Evolutionary conservation across 2,113 vertebrate genomes (phyloP).

Genomic region (Neopipo cinnamomea): DNA sequence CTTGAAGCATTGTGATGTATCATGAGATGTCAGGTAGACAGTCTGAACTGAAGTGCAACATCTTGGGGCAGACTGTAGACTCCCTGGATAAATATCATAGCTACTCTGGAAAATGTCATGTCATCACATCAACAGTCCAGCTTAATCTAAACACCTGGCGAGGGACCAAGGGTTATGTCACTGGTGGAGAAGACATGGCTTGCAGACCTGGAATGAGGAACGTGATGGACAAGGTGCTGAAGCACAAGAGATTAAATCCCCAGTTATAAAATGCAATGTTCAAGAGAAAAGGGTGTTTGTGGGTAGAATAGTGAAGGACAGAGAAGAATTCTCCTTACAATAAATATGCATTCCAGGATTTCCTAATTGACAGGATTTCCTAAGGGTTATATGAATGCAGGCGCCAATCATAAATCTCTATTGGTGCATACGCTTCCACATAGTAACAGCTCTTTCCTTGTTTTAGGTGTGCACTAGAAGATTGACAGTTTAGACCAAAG

Average conservation of each 20-base stretch:
- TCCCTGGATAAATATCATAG: background rate
- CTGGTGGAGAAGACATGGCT: background rate
- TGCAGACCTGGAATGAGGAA: background rate
- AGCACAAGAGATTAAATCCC: background rate
- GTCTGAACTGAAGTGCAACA: background rate
- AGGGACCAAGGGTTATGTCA: background rate
- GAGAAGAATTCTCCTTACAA: background rate
- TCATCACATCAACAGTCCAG: conserved; percentile 16
- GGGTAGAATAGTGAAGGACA: background rate
- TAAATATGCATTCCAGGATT: background rate
- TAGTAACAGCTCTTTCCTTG: background rate
- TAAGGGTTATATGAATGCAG: background rate
- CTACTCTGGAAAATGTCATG: background rate
- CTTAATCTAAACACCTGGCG: background rate
- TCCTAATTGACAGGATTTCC: background rate
- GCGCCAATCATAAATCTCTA: background rate
- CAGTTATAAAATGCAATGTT: background rate
- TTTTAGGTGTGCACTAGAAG: background rate
- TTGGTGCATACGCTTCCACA: background rate
- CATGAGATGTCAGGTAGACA: background rate
- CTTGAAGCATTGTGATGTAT: background rate
- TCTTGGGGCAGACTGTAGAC: background rate
- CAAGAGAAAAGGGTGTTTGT: background rate
- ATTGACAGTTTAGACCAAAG: background rate
- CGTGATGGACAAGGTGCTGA: conserved; percentile 25